These are phyloP conservation scores for Tylochromis polylepis DNA, from an alignment of 2,113 vertebrate species.

Conservation along the genomic window DNA sequence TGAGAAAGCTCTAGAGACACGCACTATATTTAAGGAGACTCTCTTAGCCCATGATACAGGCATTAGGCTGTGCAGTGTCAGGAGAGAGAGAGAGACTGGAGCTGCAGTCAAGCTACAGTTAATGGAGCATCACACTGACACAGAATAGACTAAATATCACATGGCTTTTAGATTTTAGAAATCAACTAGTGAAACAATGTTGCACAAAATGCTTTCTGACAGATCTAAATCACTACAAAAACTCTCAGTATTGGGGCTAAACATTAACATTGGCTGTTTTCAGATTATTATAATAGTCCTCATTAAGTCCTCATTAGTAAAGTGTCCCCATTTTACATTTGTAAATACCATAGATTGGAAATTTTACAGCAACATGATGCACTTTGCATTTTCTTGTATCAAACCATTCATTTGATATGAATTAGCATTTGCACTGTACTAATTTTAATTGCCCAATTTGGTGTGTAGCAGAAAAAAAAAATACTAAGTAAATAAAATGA, in stretches of 20 bases:
- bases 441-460: slow-evolving; percentile 27
- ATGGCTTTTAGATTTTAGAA: not conserved
- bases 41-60: slow-evolving; percentile 17
- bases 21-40: slow-evolving; percentile 16
- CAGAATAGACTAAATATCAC: not conserved
- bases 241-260: not conserved
- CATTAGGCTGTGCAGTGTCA: not conserved
- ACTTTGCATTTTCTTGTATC: not conserved
- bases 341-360: slow-evolving; percentile 17
- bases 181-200: not conserved
- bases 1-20: slow-evolving; percentile 10
- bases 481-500: not conserved
- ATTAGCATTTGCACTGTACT: slow-evolving; percentile 13
- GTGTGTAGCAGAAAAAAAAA: not conserved
- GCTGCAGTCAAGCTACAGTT: not conserved
- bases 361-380: slow-evolving; percentile 1
- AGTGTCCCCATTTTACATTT: slow-evolving; percentile 12
- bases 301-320: slow-evolving; percentile 30
- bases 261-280: not conserved
- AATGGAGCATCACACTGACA: not conserved
- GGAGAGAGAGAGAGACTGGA: not conserved
- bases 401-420: slow-evolving; percentile 16
- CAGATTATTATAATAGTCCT: slow-evolving; percentile 18
- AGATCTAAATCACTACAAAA: not conserved
- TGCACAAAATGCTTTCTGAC: not conserved